These are phyloP conservation scores for Ptilonorhynchus violaceus DNA, from an alignment of 2,113 vertebrate genomes.

Conservation along the genomic window DNA sequence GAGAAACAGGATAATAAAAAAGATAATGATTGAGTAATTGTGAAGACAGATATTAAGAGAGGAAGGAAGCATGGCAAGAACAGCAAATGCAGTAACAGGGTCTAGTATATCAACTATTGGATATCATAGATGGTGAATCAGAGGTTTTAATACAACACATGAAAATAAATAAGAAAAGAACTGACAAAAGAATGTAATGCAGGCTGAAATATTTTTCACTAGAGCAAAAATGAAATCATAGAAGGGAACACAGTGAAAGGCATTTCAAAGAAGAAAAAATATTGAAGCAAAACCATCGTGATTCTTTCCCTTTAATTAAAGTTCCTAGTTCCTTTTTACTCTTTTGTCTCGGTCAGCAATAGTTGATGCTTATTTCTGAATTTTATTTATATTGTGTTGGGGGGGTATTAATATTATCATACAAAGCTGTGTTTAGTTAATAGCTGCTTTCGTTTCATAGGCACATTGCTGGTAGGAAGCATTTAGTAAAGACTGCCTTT, in stretches of 20 bases:
- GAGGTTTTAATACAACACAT: background rate
- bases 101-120: background rate
- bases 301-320: background rate
- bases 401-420: background rate
- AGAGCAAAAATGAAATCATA: background rate
- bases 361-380: background rate
- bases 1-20: constrained; percentile 14
- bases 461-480: background rate
- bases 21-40: constrained; percentile 30
- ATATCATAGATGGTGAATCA: background rate
- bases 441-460: background rate
- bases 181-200: background rate
- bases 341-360: background rate
- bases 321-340: background rate
- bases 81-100: background rate
- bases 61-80: constrained; percentile 19
- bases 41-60: constrained; percentile 35
- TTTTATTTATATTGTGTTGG: background rate
- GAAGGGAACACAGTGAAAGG: background rate
- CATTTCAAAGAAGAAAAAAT: background rate
- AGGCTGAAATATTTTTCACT: background rate
- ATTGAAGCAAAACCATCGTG: background rate
- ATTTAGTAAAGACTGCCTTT: background rate
- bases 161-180: background rate
- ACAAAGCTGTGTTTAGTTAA: background rate